A percentile compares a stretch with the other conserved stretches of the same genome.
Conservation (phyloP, 2,888 invertebrate species). For the Mimumesa dahlbomi region DNA sequence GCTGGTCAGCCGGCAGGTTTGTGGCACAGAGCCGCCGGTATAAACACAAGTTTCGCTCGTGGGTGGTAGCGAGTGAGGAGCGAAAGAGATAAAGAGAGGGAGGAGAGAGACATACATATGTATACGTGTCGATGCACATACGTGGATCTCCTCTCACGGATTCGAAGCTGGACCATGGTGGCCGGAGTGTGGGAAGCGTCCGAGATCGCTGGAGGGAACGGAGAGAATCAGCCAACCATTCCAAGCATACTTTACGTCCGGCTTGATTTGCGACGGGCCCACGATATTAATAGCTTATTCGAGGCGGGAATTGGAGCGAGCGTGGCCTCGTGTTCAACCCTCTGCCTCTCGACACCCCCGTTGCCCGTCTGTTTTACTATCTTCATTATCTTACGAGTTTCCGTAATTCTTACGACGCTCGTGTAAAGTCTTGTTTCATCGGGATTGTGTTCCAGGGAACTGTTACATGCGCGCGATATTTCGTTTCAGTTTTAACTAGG, state of each 20-base stretch:
- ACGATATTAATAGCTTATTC: conserved; percentile 71
- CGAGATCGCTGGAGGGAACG: conserved; percentile 4
- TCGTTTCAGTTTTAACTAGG: no score
- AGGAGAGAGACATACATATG: background rate
- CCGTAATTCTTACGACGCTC: no score
- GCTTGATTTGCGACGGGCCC: conserved; percentile 69
- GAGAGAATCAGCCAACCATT: conserved; percentile 59
- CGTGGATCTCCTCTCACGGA: background rate
- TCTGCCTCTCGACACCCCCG: conserved; percentile 30
- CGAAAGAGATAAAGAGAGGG: background rate
- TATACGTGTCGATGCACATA: background rate
- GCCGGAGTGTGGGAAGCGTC: conserved; percentile 27
- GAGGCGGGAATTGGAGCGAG: conserved; percentile 70
- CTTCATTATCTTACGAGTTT: no score
- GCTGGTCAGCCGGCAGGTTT: conserved; percentile 45
- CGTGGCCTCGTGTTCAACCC: conserved; percentile 47
- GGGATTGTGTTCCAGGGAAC: no score
- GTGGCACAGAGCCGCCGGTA: conserved; percentile 33
- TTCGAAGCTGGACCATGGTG: conserved; percentile 5
- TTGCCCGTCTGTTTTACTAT: conserved; percentile 40
- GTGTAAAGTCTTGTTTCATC: no score
- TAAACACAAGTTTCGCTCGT: conserved; percentile 12
- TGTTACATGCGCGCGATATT: no score
- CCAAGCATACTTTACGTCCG: conserved; percentile 71
- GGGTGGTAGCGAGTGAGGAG: conserved; percentile 2